Conservation (phyloP, 1,140 invertebrate genomes). For the Bombus ignitus region DNA sequence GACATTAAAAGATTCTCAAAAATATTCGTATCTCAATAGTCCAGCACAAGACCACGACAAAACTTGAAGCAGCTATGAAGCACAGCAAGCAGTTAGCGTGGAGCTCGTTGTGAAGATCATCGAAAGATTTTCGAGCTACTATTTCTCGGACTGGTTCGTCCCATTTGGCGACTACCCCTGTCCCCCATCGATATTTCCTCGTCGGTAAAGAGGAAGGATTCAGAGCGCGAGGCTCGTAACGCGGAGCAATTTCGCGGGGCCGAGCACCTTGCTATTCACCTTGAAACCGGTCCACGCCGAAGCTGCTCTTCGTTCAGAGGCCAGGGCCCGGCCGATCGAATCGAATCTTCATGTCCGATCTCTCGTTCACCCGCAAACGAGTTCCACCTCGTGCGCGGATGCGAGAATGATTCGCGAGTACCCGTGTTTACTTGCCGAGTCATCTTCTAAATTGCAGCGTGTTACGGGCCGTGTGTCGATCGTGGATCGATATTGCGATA, state of each 20-base stretch:
- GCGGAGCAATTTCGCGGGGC: constrained; percentile 59
- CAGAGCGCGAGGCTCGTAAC: constrained; percentile 41
- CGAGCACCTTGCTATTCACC: constrained; percentile 66
- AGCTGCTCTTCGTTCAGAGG: constrained; percentile 40
- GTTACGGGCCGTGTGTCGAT: constrained; percentile 65
- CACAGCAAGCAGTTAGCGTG: neutral
- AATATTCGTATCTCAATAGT: too few species aligned
- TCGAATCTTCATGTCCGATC: constrained; percentile 68
- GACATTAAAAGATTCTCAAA: too few species aligned
- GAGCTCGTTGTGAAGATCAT: neutral
- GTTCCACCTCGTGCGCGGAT: constrained; percentile 58
- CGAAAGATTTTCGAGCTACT: neutral
- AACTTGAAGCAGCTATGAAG: too few species aligned
- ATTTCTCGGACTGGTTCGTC: neutral
- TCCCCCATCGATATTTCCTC: constrained; percentile 22
- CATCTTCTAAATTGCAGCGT: constrained; percentile 69
- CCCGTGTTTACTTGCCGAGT: constrained; percentile 67
- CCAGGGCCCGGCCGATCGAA: constrained; percentile 51
- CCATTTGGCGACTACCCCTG: constrained; percentile 16
- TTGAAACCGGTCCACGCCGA: constrained; percentile 63
- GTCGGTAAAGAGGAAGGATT: constrained; percentile 10
- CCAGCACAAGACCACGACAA: too few species aligned
- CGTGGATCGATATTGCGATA: constrained; percentile 54
- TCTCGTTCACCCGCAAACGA: constrained; percentile 65
- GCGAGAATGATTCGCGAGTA: constrained; percentile 66